A percentile compares a stretch with the other conserved stretches of the same genome.
Evolutionary conservation across 2,113 vertebrate genomes (phyloP).

Genomic region (Stomatorhinus ivindoensis): DNA sequence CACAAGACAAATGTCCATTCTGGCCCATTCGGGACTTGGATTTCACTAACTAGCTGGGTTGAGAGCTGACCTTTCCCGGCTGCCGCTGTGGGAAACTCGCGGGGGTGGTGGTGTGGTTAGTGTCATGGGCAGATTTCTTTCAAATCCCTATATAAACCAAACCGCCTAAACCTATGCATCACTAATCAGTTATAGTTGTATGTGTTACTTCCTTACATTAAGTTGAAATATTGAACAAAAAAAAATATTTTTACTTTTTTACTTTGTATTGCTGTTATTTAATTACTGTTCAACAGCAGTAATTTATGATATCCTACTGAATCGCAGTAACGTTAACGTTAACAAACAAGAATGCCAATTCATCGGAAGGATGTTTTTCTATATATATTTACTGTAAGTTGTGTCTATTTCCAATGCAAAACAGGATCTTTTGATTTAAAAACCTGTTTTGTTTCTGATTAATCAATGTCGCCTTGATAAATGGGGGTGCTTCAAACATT

Average conservation of each 20-base stretch:
- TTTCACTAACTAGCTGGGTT: too few species aligned
- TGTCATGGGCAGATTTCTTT: neutral
- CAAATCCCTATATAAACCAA: neutral
- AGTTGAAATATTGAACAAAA: neutral
- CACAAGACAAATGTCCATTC: neutral
- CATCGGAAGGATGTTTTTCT: neutral
- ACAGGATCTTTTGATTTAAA: neutral
- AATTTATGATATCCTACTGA: neutral
- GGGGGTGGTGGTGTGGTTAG: too few species aligned
- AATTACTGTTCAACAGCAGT: neutral
- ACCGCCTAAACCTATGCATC: too few species aligned
- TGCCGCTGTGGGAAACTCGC: too few species aligned
- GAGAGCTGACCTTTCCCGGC: too few species aligned
- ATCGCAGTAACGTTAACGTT: neutral
- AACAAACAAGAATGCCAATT: neutral
- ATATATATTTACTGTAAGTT: neutral
- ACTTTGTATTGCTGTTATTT: neutral
- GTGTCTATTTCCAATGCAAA: neutral
- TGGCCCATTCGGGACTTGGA: neutral
- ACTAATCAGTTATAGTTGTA: neutral
- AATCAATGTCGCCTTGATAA: neutral
- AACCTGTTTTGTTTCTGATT: neutral
- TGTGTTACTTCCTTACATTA: neutral
- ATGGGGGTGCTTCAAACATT: neutral
- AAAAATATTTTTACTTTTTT: neutral